Percentiles rank a stretch among this genome's conserved stretches.
phyloP scores from a whole-genome alignment of 1,140 invertebrate genomes.

The Ceratosolen solmsi region DNA sequence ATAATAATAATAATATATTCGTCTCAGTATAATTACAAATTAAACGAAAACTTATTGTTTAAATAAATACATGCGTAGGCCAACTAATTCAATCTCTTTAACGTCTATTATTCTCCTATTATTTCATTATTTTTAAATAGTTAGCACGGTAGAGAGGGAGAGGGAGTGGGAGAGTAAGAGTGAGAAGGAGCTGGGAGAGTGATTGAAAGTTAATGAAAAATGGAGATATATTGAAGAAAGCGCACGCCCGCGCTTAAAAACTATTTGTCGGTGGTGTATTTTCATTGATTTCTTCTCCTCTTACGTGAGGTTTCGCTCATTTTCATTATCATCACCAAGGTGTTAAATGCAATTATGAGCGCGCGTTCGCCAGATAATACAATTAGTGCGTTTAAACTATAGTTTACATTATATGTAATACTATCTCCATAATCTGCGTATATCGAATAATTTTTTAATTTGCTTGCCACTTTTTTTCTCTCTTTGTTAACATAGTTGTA shows the following conservation, averaged over 20 bases:
- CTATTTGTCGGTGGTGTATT: neutral
- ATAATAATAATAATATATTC: slow-evolving; percentile 45
- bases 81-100: slow-evolving; percentile 12
- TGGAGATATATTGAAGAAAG: neutral
- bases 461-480: neutral
- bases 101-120: slow-evolving; percentile 39
- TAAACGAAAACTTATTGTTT: slow-evolving; percentile 46
- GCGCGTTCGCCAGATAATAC: slow-evolving; percentile 39
- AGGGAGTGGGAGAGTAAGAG: neutral
- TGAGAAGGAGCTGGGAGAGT: neutral
- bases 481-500: slow-evolving; percentile 37
- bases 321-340: neutral
- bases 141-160: slow-evolving; percentile 27
- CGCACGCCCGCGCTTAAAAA: slow-evolving; percentile 14
- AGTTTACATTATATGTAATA: slow-evolving; percentile 46
- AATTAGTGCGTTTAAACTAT: slow-evolving; percentile 40
- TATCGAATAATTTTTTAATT: slow-evolving; percentile 8
- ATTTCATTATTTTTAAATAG: slow-evolving; percentile 41
- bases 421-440: slow-evolving; percentile 22
- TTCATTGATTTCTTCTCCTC: neutral
- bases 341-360: neutral
- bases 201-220: neutral
- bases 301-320: neutral
- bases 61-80: slow-evolving; percentile 50
- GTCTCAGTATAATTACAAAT: slow-evolving; percentile 48